Evolutionary conservation across 1,140 invertebrate genomes (phyloP), one percentile per base, ranked within the genome.

Genomic region (Oedothorax gibbosus): DNA sequence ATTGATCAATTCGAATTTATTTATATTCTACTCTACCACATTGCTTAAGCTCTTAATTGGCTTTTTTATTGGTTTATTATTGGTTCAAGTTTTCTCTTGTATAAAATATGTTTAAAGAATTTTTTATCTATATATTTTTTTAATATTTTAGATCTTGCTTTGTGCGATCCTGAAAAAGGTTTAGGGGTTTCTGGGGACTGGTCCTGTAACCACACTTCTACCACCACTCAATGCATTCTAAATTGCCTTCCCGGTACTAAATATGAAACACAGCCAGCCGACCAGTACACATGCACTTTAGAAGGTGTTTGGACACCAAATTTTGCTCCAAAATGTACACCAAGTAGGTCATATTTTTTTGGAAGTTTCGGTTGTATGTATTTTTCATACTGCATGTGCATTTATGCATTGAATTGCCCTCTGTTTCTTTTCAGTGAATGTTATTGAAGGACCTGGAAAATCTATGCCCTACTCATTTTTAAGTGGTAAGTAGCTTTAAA

Each of bases 131-230:
- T 53, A 0, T 71, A 50, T 20, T 53, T 60, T 2, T 60, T 18
- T 12, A 10, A 51, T 18, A 18, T 71, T 89, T 94, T 88, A 95
- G 94, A 91, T 72, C 88, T 91, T 0, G 90, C 91, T 51, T 90
- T 87, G 2, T 95, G 94, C 88, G 91, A 91, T 85, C 88, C 92
- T 2, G 18, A 54, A 7, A 90, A 92, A 54, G 93, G 93, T 73
- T 87, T 95, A 18, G 91, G 91, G 0, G 95, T 95, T 88, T 95
- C 95, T 88, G 95, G 95, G 6, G 93, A 92, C 35, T 95, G 94
- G 89, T 92, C 92, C 54, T 96, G 95, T 87, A 91, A 90, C 1
- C 93, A 92, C 5, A 91, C 93, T 86, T 89, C 87, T 12, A 91
- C 93, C 15, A 88, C 89, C 51, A 93, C 93, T 75, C 91, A 90